Conservation (phyloP, 2,113 vertebrate genomes). For the Apteryx owenii region DNA sequence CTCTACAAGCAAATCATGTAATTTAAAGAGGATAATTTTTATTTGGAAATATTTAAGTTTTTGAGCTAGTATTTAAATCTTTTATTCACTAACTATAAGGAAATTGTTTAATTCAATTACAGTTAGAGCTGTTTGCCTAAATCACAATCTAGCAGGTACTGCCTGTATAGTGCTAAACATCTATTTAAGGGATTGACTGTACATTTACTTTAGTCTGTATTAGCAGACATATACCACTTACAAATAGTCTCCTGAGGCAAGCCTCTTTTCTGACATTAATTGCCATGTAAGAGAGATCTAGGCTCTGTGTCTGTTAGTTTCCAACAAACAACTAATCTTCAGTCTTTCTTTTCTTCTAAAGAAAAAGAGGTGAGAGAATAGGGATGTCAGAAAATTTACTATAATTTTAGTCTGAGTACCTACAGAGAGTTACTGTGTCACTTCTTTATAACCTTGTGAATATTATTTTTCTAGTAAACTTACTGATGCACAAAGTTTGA, state of each 20-base stretch:
- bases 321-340: background rate
- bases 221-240: background rate
- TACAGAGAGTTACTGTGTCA: background rate
- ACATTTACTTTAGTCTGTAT: background rate
- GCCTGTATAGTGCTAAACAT: background rate
- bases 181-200: background rate
- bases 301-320: background rate
- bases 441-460: background rate
- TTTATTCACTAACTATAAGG: background rate
- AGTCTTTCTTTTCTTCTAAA: background rate
- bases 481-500: background rate
- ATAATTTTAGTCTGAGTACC: background rate
- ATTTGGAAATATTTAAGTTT: background rate
- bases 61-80: background rate
- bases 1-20: background rate
- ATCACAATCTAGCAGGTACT: background rate
- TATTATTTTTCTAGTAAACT: background rate
- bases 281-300: background rate
- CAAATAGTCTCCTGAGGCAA: background rate
- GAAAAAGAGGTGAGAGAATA: background rate
- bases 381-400: background rate
- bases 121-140: background rate
- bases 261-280: background rate
- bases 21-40: background rate
- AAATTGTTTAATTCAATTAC: background rate